Base-by-base conservation (phyloP, 2,113 vertebrate genomes). In the Cottus gobio region DNA sequence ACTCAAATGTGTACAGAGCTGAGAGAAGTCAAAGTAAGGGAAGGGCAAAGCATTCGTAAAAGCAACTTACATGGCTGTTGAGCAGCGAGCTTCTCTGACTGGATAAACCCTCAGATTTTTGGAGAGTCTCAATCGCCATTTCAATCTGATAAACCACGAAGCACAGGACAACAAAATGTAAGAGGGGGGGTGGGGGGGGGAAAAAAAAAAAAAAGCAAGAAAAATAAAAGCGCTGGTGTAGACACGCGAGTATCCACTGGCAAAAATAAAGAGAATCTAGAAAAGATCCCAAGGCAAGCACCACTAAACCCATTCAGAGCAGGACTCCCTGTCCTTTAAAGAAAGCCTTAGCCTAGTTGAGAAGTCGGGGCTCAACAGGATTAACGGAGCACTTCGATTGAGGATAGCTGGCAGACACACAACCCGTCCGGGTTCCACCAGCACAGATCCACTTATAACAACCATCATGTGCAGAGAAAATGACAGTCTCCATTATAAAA, bases 111-210 rank as follows among this genome's bases (percentile, higher is more conserved):
- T 99, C 97, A 92, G 95, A 97, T 97, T 99, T 99, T 97, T 99
- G 98, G 93, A 99, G 97, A 85, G 98, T 98, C 96, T 99, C 98
- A 96, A 99, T 99, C 96, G 97, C 98, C 98, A 99, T 98, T 98
- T 99, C 97, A 98, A 99, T 98, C 98, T 99, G 97, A 95, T 95
- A 96, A 95, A 94, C 93, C 93, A 93, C 84, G 93, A 92, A 93
- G 94, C 94, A 95, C 90, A 93, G 90, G 92, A 94, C 93, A 91
- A 96, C 92, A 92, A 88, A 90, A 90, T 90, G 81, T 89, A 87
- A 92, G 89, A 87, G 39, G 64, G 75, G 58, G 83, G 69, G 44
- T 62, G 26, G 68, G 82, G 70, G 36, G 67, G 73, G 62, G 24
- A 65, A 89, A 80, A 72, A 44, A 69, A 84, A 91, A 82, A 34